Base-by-base conservation (phyloP, 2,113 vertebrate genomes). In the Bubo scandiacus region DNA sequence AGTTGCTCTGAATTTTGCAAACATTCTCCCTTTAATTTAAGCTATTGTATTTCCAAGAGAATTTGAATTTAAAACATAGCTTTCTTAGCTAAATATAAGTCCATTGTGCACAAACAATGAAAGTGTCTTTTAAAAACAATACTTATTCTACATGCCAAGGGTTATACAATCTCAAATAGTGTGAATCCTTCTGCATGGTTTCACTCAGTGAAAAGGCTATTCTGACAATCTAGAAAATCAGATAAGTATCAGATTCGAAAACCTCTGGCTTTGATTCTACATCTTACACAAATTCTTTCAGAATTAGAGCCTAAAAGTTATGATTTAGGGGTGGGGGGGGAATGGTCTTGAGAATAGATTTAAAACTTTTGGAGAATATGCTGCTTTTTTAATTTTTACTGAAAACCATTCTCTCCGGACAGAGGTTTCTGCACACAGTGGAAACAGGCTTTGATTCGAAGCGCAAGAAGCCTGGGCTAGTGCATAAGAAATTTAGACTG, bases 81-180 rank as follows among this genome's bases (percentile, higher is more conserved):
- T 85, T 78, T 93, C 78, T 90, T 81, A 68, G 93, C 93, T 95
- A 97, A 97, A 97, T 92, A 92, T 96, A 86, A 97, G 84, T 3
- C 81, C 63, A 96, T 91, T 96, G 94, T 96, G 88, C 89, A 83
- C 94, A 94, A 96, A 94, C 74, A 96, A 96, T 94, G 68, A 80
- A 26, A 61, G 77, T 79, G 88, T 94, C 80, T 70, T 93, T 70
- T 84, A 42, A 92, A 93, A 95, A 87, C 83, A 96, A n/a, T 62
- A 66, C 80, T 81, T 72, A 9, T 51, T 58, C 80, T 10, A 8
- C 77, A 19, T 25, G 89, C 94, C 83, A 79, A 81, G 86, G 86
- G 65, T 92, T 88, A 15, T 12, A 51, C 86, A 70, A 22, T 10
- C 63, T 19, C 75, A 7, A 12, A 43, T 11, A 78, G 68, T 34